Evolutionary conservation across 2,113 vertebrate species (phyloP).

Genomic region (Climacteris rufus): DNA sequence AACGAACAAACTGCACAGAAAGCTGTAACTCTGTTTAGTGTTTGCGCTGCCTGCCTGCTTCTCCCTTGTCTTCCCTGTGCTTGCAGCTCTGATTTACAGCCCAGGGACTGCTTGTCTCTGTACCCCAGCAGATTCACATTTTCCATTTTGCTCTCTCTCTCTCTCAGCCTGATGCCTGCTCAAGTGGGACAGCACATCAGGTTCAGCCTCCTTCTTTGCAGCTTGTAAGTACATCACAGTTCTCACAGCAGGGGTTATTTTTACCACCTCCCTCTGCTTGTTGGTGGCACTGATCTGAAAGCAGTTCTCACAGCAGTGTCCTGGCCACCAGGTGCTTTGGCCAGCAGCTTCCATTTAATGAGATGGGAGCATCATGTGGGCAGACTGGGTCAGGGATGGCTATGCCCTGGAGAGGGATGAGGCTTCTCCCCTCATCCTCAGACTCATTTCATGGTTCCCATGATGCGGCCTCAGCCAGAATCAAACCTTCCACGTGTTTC

Average conservation of each 20-base stretch:
- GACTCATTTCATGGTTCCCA: neutral
- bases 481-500: neutral
- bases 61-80: neutral
- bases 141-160: neutral
- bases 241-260: neutral
- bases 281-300: neutral
- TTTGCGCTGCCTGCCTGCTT: neutral
- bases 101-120: neutral
- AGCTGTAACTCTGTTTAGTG: neutral
- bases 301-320: neutral
- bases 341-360: neutral
- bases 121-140: neutral
- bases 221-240: neutral
- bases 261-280: neutral
- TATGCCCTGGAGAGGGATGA: neutral
- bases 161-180: neutral
- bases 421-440: neutral
- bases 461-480: neutral
- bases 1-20: accelerated
- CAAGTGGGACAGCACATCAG: neutral
- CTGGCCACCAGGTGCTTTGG: neutral
- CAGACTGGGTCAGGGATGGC: neutral
- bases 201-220: neutral
- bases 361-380: neutral
- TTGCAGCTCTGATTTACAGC: neutral